A percentile compares a stretch with the other conserved stretches of the same genome.
Conservation (phyloP, 2,888 invertebrate genomes). For the Metopia argyrocephala region DNA sequence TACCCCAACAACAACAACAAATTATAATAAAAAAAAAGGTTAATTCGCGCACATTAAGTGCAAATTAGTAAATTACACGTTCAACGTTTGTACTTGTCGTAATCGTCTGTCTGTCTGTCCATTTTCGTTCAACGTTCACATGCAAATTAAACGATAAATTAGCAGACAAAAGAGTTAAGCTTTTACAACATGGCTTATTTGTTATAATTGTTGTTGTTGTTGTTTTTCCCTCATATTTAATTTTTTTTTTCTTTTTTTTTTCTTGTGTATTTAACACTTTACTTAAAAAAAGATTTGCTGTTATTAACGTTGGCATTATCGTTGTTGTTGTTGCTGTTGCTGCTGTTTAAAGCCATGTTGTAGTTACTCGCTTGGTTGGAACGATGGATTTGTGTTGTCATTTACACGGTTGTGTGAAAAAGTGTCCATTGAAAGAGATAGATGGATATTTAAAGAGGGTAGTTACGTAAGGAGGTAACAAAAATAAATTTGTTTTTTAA, state of each 20-base stretch:
- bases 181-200: constrained; percentile 54
- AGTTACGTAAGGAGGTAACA: background rate
- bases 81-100: constrained; percentile 14
- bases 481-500: constrained; percentile 43
- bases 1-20: constrained; percentile 38
- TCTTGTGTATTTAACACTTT: constrained; percentile 47
- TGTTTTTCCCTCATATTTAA: background rate
- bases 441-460: background rate
- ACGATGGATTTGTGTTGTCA: constrained; percentile 53
- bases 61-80: constrained; percentile 66
- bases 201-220: constrained; percentile 31
- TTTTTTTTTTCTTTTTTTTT: background rate
- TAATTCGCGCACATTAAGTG: constrained; percentile 65
- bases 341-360: constrained; percentile 36
- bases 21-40: constrained; percentile 49
- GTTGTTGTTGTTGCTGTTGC: constrained; percentile 23
- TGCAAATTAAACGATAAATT: constrained; percentile 66
- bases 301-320: constrained; percentile 36
- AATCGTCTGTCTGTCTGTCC: background rate
- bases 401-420: constrained; percentile 42
- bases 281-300: constrained; percentile 37
- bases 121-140: constrained; percentile 50
- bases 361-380: background rate
- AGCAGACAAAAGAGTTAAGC: constrained; percentile 65
- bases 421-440: background rate